phyloP scores from a whole-genome alignment of 2,888 invertebrate genomes.

The Eupithecia exiguata region DNA sequence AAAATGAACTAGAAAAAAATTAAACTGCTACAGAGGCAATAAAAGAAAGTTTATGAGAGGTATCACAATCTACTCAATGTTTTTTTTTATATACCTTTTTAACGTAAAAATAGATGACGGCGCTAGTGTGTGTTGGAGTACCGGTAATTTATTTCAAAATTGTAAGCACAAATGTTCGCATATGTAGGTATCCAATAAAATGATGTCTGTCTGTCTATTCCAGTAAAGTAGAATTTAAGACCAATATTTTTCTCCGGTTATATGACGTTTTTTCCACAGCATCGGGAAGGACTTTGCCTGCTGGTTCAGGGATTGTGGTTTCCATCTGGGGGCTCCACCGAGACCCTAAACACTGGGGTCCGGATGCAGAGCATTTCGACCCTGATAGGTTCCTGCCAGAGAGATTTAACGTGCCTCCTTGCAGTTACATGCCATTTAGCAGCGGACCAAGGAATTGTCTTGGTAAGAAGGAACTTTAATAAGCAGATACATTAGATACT shows the following conservation, averaged over 20 bases:
- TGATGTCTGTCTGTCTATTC: no score
- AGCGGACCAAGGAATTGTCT: slow-evolving; percentile 81
- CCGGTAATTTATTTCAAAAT: no score
- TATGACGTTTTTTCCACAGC: slow-evolving; percentile 50
- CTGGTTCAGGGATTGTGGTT: slow-evolving; percentile 75
- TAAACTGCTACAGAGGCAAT: no score
- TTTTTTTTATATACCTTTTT: no score
- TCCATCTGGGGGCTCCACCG: slow-evolving; percentile 81
- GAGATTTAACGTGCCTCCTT: slow-evolving; percentile 66
- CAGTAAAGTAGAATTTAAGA: no score
- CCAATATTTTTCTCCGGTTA: background rate
- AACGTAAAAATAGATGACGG: no score
- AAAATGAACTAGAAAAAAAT: no score
- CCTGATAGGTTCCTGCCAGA: slow-evolving; percentile 86
- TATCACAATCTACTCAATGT: no score
- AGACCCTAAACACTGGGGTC: slow-evolving; percentile 84
- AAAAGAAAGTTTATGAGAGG: no score
- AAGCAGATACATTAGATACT: background rate
- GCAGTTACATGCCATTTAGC: slow-evolving; percentile 80
- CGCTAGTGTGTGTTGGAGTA: no score
- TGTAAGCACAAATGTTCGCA: no score
- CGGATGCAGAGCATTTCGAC: slow-evolving; percentile 84
- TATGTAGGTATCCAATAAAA: no score
- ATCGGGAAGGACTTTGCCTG: slow-evolving; percentile 71
- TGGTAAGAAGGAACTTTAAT: slow-evolving; percentile 59